Conservation (phyloP, 2,113 vertebrate genomes). For the Dinomys branickii region DNA sequence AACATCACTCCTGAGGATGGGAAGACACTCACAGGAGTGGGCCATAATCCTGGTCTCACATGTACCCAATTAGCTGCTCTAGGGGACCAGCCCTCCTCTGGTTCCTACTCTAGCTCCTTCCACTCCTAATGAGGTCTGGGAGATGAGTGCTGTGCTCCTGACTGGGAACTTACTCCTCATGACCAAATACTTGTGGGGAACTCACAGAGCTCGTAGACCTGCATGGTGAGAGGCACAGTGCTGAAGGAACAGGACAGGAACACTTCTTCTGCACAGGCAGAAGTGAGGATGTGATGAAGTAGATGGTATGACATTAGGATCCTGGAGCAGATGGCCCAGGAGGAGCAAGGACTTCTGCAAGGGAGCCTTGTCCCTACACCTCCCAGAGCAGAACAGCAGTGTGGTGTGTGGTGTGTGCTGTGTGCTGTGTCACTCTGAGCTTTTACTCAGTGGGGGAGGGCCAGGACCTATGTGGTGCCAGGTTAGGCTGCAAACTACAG, state of each 20-base stretch:
- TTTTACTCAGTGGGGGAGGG: background rate
- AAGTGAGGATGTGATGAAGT: background rate
- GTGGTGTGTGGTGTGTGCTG: background rate
- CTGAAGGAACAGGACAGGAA: background rate
- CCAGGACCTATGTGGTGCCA: background rate
- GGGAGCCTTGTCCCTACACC: accelerated
- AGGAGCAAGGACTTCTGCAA: too few relatives aligned
- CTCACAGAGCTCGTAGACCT: background rate
- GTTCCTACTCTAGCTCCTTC: background rate
- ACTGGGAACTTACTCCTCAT: background rate
- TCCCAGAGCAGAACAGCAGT: background rate
- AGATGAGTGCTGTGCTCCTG: background rate
- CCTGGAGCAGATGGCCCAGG: background rate
- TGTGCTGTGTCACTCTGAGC: too few relatives aligned
- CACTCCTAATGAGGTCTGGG: background rate
- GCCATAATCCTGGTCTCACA: background rate
- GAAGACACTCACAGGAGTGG: background rate
- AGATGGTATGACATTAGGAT: accelerated
- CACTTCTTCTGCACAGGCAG: background rate
- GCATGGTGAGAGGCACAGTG: accelerated
- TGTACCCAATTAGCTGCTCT: background rate
- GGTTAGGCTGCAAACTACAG: background rate
- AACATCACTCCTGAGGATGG: background rate
- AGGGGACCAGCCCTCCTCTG: background rate
- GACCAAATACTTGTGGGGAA: background rate